Base-by-base conservation (phyloP, 2,797 vertebrate species). In the Peromyscus eremicus region DNA sequence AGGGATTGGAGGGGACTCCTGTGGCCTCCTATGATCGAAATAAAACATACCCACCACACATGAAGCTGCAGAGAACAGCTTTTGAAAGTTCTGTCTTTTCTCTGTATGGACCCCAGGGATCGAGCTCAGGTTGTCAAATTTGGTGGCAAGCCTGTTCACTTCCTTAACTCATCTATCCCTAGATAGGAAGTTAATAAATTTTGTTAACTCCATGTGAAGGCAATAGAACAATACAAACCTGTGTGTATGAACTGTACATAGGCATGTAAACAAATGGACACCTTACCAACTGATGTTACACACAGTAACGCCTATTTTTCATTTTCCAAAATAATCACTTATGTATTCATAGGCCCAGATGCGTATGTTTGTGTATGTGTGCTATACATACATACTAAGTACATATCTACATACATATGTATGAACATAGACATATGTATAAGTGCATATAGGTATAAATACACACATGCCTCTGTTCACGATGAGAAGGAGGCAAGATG, bases 321-420 rank as follows among this genome's bases (percentile, higher is more conserved):
- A 76, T 92, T 96, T 70, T 80, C 3, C 66, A 13, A 76, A 96
- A 91, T 46, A 84, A 52, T 81, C 14, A 46, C n/a, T 94, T 52
- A 91, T 94, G 21, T 12, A n/a, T 62, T 91, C 4, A 87, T 34
- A 29, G 94, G 29, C 21, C 21, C 17, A 76, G n/a, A 40, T 89
- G 21, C 14, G 57, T 57, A 2, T 75, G n/a, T 66, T 25, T 71
- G 9, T 70, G 14, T 60, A 46, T 5, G 29, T 32, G 23, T 37
- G 29, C 32, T 17, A 66, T 46, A 46, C 29, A 60, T 1, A 29
- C 27, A 27, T 32, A 57, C 21, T 34, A 73, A 8, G 57, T 32
- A 16, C 14, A 55, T 27, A 19, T n/a, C 9, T 64, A 27, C 32
- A 75, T 62, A 64, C 37, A 62, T 23, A 46, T 77, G 2, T n/a